These are phyloP conservation scores for Hydrophis major DNA, from an alignment of 2,797 vertebrate genomes.

Conservation along the genomic window DNA sequence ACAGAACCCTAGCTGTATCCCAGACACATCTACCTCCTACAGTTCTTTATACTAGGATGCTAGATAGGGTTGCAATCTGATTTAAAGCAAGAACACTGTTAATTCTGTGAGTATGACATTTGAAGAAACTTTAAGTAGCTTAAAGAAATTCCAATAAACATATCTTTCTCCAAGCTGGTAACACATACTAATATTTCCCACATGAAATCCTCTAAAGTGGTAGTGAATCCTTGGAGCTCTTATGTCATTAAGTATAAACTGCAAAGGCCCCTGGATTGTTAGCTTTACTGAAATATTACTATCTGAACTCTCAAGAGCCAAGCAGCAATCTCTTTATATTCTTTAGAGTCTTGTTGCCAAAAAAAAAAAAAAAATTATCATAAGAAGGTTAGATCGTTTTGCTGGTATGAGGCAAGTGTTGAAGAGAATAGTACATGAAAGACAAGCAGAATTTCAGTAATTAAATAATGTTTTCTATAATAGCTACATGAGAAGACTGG, in stretches of 20 bases:
- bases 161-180: constrained; percentile 12
- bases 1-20: neutral
- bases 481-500: neutral
- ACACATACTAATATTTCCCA: constrained; percentile 2
- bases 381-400: neutral
- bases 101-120: neutral
- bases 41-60: neutral
- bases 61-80: neutral
- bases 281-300: neutral
- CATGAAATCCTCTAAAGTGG: neutral
- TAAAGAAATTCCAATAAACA: neutral
- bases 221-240: constrained; percentile 13
- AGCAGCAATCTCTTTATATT: neutral
- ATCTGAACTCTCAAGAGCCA: constrained; percentile 2
- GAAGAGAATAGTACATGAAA: neutral
- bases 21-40: neutral
- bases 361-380: neutral
- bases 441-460: neutral
- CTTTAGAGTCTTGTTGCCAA: neutral
- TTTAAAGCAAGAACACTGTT: neutral
- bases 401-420: neutral
- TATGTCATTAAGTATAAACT: constrained; percentile 19
- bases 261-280: neutral
- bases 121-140: neutral
- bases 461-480: constrained; percentile 7